Base-by-base conservation (phyloP, 1,140 invertebrate genomes). In the Temnothorax curvispinosus region DNA sequence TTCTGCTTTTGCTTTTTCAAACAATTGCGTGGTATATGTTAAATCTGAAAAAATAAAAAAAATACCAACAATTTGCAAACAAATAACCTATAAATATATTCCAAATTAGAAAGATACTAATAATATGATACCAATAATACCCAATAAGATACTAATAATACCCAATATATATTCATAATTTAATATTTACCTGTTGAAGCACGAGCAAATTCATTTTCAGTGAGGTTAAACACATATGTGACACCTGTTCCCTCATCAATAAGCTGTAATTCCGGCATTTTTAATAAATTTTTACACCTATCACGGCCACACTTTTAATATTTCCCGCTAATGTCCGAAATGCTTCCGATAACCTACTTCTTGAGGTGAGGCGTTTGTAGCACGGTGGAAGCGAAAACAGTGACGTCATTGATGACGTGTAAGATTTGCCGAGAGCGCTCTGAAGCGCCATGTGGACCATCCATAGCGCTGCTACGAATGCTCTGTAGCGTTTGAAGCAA, bases 21-120 rank as follows among this genome's bases (percentile, higher is more conserved):
- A 7, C 15, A 56, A 56, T 56, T 32, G 58, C 11, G 58, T 21
- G 27, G 9, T 32, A 11, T 47, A 60, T 60, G 11, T 11, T 32
- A 60, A 60, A 60, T 60, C 58, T 60, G 58, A 60, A n/a, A n/a
- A 60, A 32, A 60, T 21, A 32, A 21, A 60, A 60, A 60, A 60
- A 0, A 32, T 60, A 60, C 7, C 21, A 60, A 32, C n/a, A 60
- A 32, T 27, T 27, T 27, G 27, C 27, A 27, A 27, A 27, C 27
- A 27, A 27, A 60, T 27, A 27, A 27, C 27, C 27, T 27, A 27
- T 27, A 27, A 27, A 27, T 27, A 60, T 56, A 56, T 56, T n/a
- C 52, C n/a, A 32, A 32, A 60, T 41, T 41, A 41, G 38, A 41
- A 41, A 41, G 38, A 3, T 41, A 41, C 3, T 41, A 41, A 41